A percentile compares a stretch with the other conserved stretches of the same genome.
Conservation (phyloP, 1,140 invertebrate species). For the Harpegnathos saltator region DNA sequence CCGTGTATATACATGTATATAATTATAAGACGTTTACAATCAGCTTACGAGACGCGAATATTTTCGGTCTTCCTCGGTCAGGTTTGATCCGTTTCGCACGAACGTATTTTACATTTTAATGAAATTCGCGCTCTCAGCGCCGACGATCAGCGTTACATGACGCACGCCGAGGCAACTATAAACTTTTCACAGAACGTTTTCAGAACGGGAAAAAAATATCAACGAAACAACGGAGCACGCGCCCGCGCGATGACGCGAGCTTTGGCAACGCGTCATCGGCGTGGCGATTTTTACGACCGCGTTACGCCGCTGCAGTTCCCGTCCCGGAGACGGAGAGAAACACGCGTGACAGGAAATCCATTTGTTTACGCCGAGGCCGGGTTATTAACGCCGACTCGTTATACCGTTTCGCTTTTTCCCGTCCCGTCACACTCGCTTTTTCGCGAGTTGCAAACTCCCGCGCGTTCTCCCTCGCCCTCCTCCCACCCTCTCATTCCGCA, state of each 20-base stretch:
- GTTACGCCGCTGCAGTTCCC: conserved; percentile 46
- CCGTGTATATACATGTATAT: too few relatives aligned
- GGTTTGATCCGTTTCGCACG: too few relatives aligned
- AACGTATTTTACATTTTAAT: too few relatives aligned
- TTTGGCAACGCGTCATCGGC: conserved; percentile 27
- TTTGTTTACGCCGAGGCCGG: conserved; percentile 53
- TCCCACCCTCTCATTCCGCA: not conserved
- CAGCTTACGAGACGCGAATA: too few relatives aligned
- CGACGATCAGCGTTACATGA: not conserved
- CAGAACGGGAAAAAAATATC: conserved; percentile 15
- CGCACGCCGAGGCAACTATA: not conserved
- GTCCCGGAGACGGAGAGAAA: too few relatives aligned
- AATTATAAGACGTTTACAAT: too few relatives aligned
- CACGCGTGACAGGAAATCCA: conserved; percentile 37
- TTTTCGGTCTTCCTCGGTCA: too few relatives aligned
- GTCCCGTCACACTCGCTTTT: conserved; percentile 2
- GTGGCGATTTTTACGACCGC: conserved; percentile 53
- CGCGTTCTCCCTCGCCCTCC: not conserved
- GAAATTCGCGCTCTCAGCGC: too few relatives aligned
- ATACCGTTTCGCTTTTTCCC: conserved; percentile 24
- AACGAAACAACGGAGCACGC: conserved; percentile 12
- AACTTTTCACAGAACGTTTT: not conserved
- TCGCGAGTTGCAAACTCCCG: not conserved
- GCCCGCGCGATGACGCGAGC: too few relatives aligned
- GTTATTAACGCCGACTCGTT: conserved; percentile 65